Evolutionary conservation across 1,140 invertebrate species (phyloP).

Genomic region (Zaprionus inermis): DNA sequence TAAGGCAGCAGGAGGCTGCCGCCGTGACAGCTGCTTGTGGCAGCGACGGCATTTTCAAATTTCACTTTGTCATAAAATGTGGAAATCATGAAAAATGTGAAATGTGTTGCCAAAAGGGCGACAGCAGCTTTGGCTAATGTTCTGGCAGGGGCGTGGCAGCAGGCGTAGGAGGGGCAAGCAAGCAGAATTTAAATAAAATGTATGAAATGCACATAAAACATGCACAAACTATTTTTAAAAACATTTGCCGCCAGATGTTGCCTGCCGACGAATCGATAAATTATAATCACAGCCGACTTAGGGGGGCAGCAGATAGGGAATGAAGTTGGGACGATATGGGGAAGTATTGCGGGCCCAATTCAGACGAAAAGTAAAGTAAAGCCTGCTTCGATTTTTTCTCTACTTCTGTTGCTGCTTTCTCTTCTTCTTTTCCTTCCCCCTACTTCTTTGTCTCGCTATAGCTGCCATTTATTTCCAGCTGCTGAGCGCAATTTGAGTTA

Average conservation of each 20-base stretch:
- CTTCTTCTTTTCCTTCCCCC: not conserved
- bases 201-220: conserved; percentile 47
- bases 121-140: conserved; percentile 47
- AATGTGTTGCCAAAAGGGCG: conserved; percentile 56
- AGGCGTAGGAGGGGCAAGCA: no score
- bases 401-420: not conserved
- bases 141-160: not conserved
- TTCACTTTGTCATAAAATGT: conserved; percentile 62
- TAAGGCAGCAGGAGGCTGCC: conserved; percentile 12
- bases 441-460: not conserved
- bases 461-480: conserved; percentile 64
- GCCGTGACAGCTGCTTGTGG: conserved; percentile 33
- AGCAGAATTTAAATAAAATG: conserved; percentile 54
- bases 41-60: conserved; percentile 54
- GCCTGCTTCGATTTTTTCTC: not conserved
- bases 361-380: conserved; percentile 44
- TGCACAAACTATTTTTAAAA: conserved; percentile 53
- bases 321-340: not conserved
- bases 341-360: not conserved
- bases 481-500: conserved; percentile 73
- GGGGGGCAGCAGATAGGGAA: not conserved
- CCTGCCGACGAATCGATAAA: conserved; percentile 41
- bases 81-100: conserved; percentile 63
- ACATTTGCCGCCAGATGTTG: conserved; percentile 35
- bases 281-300: conserved; percentile 34